phyloP scores from a whole-genome alignment of 92 coral and sea anemone genomes.

The Palythoa grandis region DNA sequence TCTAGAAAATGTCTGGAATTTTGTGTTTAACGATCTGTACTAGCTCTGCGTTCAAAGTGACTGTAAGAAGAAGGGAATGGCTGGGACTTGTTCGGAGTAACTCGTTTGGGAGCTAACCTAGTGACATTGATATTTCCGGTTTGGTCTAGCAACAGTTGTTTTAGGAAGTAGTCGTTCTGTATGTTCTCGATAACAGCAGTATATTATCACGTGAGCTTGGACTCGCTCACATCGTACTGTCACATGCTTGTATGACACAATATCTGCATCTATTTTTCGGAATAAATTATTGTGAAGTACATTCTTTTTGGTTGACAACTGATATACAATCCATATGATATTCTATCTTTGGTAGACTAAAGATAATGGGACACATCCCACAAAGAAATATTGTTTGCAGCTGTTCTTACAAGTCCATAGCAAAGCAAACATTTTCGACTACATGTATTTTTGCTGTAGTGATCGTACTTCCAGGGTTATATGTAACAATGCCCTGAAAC shows the following conservation, averaged over 20 bases:
- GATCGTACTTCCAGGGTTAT: no score
- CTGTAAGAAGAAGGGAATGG: not conserved
- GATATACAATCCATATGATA: no score
- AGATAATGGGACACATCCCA: no score
- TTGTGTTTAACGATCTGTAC: not conserved
- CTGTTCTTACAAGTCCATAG: no score
- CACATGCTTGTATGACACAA: conserved; percentile 17
- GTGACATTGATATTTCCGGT: conserved; percentile 17
- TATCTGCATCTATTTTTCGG: conserved; percentile 45
- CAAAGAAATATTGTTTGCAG: no score
- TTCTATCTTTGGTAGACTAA: no score
- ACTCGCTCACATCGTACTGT: conserved; percentile 12
- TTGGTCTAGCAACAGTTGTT: conserved; percentile 20
- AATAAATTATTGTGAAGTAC: conserved; percentile 51
- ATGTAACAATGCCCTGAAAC: no score
- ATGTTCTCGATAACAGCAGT: conserved; percentile 11
- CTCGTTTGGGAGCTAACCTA: conserved; percentile 26
- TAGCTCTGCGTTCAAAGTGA: not conserved
- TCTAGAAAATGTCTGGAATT: not conserved
- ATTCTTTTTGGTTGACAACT: not conserved
- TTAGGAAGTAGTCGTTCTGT: conserved; percentile 12
- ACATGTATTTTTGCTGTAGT: no score
- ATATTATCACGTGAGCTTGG: not conserved
- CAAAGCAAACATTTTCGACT: no score
- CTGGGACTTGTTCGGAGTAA: not conserved